Percentiles rank a stretch among this genome's conserved stretches.
Conservation (phyloP, 1,140 invertebrate species). For the Melitaea cinxia region DNA sequence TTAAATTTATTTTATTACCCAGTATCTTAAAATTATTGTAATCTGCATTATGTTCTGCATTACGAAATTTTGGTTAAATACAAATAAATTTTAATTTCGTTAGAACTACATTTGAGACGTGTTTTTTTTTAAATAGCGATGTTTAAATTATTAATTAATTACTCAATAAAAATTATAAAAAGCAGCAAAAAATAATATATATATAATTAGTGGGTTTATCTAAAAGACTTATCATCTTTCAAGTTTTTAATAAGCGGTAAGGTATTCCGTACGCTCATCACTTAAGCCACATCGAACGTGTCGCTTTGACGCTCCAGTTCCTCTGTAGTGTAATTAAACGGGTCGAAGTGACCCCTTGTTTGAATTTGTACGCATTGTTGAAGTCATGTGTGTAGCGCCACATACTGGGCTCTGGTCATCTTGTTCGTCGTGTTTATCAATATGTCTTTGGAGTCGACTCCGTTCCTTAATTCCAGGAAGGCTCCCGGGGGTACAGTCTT, state of each 20-base stretch:
- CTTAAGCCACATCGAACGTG: slow-evolving; percentile 18
- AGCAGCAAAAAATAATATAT: no score
- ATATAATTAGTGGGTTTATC: no score
- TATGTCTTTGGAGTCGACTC: not conserved
- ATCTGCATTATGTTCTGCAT: no score
- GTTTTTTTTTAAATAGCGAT: no score
- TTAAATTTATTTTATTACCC: no score
- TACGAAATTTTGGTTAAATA: no score
- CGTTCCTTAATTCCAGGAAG: not conserved
- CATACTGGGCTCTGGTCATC: not conserved
- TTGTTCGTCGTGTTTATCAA: slow-evolving; percentile 2
- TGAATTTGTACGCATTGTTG: slow-evolving; percentile 14
- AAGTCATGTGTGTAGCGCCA: slow-evolving; percentile 2
- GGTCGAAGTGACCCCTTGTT: slow-evolving; percentile 18
- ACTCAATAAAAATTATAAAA: no score
- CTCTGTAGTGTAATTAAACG: slow-evolving; percentile 28
- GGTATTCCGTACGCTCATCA: not conserved
- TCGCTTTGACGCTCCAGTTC: slow-evolving; percentile 19
- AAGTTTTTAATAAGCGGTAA: slow-evolving; percentile 3
- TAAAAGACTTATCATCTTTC: not conserved
- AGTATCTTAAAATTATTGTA: no score
- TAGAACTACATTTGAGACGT: no score
- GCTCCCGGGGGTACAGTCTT: no score
- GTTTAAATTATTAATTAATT: no score
- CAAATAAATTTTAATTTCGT: no score